phyloP scores from a whole-genome alignment of 2,888 invertebrate genomes.

The Polyploca ridens region DNA sequence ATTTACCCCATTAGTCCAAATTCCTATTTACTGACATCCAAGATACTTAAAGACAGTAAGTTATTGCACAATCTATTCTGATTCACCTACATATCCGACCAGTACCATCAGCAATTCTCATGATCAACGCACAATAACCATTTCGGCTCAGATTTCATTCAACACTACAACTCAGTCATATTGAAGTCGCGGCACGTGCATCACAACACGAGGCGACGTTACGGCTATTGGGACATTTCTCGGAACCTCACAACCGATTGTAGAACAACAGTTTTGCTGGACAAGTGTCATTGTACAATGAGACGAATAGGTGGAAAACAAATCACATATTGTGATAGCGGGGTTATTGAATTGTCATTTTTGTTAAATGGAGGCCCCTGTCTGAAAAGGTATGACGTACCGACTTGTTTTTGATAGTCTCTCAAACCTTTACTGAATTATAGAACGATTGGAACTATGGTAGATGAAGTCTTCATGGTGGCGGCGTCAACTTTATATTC shows the following conservation, averaged over 20 bases:
- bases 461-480: no score
- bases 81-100: no score
- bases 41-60: no score
- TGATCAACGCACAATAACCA: not conserved
- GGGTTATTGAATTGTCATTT: no score
- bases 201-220: not conserved
- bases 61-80: no score
- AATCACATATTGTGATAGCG: not conserved
- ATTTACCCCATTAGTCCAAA: no score
- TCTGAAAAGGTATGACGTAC: not conserved
- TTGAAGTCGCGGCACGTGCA: not conserved
- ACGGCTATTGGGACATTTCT: not conserved
- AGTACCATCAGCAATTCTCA: not conserved
- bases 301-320: not conserved
- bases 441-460: no score
- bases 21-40: no score
- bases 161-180: not conserved
- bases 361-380: not conserved
- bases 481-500: no score
- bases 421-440: no score
- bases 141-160: not conserved
- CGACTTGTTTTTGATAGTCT: no score
- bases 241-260: not conserved
- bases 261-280: not conserved
- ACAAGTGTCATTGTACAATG: not conserved